These are phyloP conservation scores for Ruditapes philippinarum DNA, from an alignment of 1,140 invertebrate species.

Conservation along the genomic window DNA sequence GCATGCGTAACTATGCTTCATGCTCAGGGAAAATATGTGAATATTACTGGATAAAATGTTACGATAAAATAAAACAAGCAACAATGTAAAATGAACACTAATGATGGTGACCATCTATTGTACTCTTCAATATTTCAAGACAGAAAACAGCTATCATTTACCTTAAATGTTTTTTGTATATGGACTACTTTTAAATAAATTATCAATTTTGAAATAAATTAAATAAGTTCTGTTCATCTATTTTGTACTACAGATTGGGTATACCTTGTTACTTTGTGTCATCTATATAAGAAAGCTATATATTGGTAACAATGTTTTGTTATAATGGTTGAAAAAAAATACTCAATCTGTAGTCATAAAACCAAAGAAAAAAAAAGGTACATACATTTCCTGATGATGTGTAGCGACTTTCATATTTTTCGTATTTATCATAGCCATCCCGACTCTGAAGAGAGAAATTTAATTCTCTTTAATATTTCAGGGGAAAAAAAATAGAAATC, in stretches of 20 bases:
- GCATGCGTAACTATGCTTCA: background rate
- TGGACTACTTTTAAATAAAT: too few species aligned
- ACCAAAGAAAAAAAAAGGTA: background rate
- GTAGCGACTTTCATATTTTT: conserved; percentile 48
- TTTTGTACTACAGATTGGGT: too few species aligned
- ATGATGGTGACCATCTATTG: background rate
- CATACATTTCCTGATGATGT: conserved; percentile 49
- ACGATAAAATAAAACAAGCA: background rate
- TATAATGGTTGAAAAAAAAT: too few species aligned
- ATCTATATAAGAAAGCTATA: too few species aligned
- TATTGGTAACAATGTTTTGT: too few species aligned
- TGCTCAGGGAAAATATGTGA: background rate
- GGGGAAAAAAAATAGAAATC: too few species aligned
- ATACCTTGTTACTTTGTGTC: too few species aligned
- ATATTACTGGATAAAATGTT: background rate
- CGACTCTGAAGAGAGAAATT: conserved; percentile 32
- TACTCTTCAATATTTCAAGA: conserved; percentile 12
- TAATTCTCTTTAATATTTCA: background rate
- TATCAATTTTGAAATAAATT: too few species aligned
- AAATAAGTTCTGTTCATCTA: too few species aligned
- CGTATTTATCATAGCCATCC: conserved; percentile 31
- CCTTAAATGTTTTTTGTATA: too few species aligned
- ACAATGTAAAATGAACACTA: background rate
- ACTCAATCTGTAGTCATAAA: too few species aligned
- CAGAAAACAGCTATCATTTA: too few species aligned